These are phyloP conservation scores for Atta texana DNA, from an alignment of 1,140 invertebrate species.

Conservation along the genomic window DNA sequence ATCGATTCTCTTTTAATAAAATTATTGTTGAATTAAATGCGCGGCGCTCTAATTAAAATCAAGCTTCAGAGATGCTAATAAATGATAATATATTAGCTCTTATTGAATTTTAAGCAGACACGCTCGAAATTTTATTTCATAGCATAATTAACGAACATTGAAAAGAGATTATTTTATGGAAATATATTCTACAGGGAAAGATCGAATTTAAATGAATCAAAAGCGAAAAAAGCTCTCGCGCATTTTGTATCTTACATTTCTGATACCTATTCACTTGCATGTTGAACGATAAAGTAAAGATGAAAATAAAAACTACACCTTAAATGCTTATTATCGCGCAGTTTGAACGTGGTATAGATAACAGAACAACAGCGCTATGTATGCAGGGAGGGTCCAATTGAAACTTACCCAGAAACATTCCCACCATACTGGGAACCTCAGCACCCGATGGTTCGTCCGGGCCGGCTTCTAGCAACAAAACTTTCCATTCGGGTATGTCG, in stretches of 20 bases:
- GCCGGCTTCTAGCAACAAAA: constrained; percentile 88
- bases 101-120: constrained; percentile 17
- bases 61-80: constrained; percentile 4
- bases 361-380: constrained; percentile 32
- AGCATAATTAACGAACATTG: constrained; percentile 12
- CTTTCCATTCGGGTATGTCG: constrained; percentile 85
- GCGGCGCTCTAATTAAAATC: not conserved
- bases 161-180: not conserved
- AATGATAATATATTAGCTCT: constrained; percentile 1
- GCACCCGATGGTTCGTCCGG: constrained; percentile 93
- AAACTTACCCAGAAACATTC: constrained; percentile 90
- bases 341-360: not conserved
- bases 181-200: not conserved
- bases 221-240: not conserved
- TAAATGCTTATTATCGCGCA: constrained; percentile 35
- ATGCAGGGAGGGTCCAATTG: constrained; percentile 41
- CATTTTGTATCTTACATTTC: not conserved
- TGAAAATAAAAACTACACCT: not conserved
- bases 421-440: constrained; percentile 93
- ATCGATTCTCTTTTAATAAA: not conserved
- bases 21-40: constrained; percentile 12
- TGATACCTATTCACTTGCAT: not conserved
- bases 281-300: not conserved
- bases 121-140: not conserved
- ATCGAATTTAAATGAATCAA: constrained; percentile 1